Base-by-base conservation (phyloP, 1,140 invertebrate genomes). In the Camponotus pennsylvanicus region DNA sequence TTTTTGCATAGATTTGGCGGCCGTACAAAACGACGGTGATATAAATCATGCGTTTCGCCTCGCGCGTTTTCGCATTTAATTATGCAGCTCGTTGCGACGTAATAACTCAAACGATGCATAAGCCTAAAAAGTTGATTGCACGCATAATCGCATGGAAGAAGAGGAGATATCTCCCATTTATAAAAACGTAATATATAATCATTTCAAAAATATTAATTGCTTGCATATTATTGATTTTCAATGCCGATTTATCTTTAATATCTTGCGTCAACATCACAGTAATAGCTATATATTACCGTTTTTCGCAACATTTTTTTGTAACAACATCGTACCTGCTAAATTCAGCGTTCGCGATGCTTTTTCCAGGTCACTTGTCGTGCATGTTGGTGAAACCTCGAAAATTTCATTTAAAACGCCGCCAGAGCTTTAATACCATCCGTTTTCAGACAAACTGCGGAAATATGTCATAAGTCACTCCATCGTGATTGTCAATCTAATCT, bases 21-120 rank as follows among this genome's bases (percentile, higher is more conserved):
- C 21, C 15, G 45, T 34, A 52, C 79, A 45, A 59, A 71, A 71
- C 15, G 40, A 40, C 52, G 52, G 55, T 8, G 32, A 37, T 42
- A 75, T 73, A 73, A 83, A 83, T 83, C 69, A 73, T 13, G 13
- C 11, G 55, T 40, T 18, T 34, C 18, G 21, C 27, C 27, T 55
- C 52, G 55, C 18, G 52, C 27, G 27, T 34, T 57, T 34, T 27
- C 69, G 49, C 18, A 21, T 80, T 70, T 73, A 73, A 83, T 83
- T 83, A 83, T 73, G 69, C 69, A 61, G 42, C 67, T 83, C 79
- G 13, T 83, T 9, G 79, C 69, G 57, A 61, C 61, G 79, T 73
- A 57, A 83, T 73, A 83, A 83, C 52, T 40, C 18, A n/a, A 32
- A 13, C 32, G 40, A 73, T 73, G 69, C 52, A 18, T 40, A 57